A percentile compares a stretch with the other conserved stretches of the same genome.
Conservation (phyloP, 1,140 invertebrate species). For the Heliconius hermathena region DNA sequence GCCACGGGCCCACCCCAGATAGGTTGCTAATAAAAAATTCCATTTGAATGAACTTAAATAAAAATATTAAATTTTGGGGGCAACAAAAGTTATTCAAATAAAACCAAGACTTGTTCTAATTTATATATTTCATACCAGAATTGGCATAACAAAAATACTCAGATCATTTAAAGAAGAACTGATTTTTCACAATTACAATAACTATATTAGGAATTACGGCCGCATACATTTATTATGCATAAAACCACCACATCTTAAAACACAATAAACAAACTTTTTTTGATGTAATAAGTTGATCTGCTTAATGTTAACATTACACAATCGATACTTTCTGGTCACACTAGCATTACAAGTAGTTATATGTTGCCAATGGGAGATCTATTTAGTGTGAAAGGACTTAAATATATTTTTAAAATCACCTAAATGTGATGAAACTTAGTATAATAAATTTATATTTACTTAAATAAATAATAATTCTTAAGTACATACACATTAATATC, state of each 20-base stretch:
- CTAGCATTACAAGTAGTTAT: neutral
- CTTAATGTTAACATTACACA: neutral
- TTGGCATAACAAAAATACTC: slow-evolving; percentile 76
- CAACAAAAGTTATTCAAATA: neutral
- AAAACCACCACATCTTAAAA: slow-evolving; percentile 6
- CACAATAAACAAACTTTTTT: neutral
- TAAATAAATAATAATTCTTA: neutral
- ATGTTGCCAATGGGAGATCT: slow-evolving; percentile 4
- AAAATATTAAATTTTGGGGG: neutral
- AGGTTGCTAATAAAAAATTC: no score
- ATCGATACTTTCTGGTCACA: neutral
- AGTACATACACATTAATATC: slow-evolving; percentile 5
- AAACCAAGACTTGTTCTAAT: slow-evolving; percentile 32
- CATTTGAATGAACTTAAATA: no score
- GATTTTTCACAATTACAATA: slow-evolving; percentile 44
- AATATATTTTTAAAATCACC: neutral
- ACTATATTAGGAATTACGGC: slow-evolving; percentile 15
- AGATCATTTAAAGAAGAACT: slow-evolving; percentile 64
- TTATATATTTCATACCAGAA: slow-evolving; percentile 64
- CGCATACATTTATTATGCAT: slow-evolving; percentile 23
- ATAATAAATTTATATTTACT: neutral
- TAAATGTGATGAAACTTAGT: neutral
- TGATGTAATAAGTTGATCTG: neutral
- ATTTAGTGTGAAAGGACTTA: neutral
- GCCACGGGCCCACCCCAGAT: no score